phyloP scores from a whole-genome alignment of 2,113 vertebrate genomes.

The Lasiurus cinereus region DNA sequence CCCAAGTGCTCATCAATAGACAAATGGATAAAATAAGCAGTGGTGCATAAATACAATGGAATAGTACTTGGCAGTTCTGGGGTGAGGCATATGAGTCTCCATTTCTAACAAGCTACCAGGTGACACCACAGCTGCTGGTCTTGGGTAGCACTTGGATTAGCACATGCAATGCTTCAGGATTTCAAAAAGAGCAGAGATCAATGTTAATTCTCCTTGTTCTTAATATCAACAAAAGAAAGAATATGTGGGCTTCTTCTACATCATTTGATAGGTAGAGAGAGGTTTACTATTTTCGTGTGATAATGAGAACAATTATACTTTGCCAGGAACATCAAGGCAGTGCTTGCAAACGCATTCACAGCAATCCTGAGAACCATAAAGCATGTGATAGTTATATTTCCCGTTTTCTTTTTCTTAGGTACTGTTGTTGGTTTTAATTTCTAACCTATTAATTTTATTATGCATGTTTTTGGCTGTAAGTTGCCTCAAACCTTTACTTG shows the following conservation, averaged over 20 bases:
- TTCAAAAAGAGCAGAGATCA: not conserved
- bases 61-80: not conserved
- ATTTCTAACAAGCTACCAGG: not conserved
- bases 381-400: not conserved
- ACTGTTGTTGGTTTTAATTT: slow-evolving; percentile 21
- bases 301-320: not conserved
- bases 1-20: not conserved
- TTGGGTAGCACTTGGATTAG: not conserved
- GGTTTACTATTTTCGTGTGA: slow-evolving; percentile 1
- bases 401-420: not conserved
- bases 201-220: not conserved
- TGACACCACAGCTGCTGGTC: not conserved
- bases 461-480: not conserved
- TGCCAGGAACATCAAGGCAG: not conserved
- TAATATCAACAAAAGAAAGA: not conserved
- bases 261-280: not conserved
- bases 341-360: not conserved
- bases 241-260: not conserved
- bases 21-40: not conserved
- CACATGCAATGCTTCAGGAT: not conserved
- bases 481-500: slow-evolving; percentile 46
- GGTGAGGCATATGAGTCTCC: not conserved
- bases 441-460: not conserved
- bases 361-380: not conserved
- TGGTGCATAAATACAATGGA: not conserved